Evolutionary conservation across 2,113 vertebrate genomes (phyloP).

Genomic region (Oxyruncus cristatus): DNA sequence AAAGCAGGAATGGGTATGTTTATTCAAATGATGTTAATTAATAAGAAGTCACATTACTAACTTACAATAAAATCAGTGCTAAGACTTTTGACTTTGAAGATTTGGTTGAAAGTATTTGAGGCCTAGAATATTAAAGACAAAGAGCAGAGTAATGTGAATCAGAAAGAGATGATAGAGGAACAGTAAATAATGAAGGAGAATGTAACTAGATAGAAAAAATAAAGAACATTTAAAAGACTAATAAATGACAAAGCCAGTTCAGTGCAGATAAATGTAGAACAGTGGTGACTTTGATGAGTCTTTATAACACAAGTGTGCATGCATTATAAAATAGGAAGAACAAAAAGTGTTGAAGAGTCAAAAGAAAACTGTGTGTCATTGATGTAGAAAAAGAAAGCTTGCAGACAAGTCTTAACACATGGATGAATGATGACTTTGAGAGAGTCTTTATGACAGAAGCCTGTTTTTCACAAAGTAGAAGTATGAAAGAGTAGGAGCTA

Average conservation of each 20-base stretch:
- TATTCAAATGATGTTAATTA: not conserved
- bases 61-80: not conserved
- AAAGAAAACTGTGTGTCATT: constrained; percentile 37
- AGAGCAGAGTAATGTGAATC: not conserved
- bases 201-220: constrained; percentile 39
- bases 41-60: not conserved
- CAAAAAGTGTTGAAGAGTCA: constrained; percentile 18
- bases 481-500: not conserved
- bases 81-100: constrained; percentile 30
- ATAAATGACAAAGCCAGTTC: constrained; percentile 59
- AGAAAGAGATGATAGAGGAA: constrained; percentile 26
- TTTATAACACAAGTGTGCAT: constrained; percentile 49
- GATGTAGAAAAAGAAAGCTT: constrained; percentile 30
- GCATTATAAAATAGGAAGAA: constrained; percentile 54
- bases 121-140: constrained; percentile 19
- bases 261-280: constrained; percentile 56
- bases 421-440: constrained; percentile 55
- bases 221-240: constrained; percentile 60
- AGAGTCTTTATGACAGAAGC: constrained; percentile 10
- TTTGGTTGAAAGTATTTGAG: not conserved
- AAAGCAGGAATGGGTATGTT: not conserved
- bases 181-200: constrained; percentile 43
- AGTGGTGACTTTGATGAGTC: constrained; percentile 63
- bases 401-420: not conserved
- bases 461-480: constrained; percentile 31